A percentile compares a stretch with the other conserved stretches of the same genome.
Evolutionary conservation across 2,888 invertebrate genomes (phyloP).

Genomic region (Acrocera orbiculus): DNA sequence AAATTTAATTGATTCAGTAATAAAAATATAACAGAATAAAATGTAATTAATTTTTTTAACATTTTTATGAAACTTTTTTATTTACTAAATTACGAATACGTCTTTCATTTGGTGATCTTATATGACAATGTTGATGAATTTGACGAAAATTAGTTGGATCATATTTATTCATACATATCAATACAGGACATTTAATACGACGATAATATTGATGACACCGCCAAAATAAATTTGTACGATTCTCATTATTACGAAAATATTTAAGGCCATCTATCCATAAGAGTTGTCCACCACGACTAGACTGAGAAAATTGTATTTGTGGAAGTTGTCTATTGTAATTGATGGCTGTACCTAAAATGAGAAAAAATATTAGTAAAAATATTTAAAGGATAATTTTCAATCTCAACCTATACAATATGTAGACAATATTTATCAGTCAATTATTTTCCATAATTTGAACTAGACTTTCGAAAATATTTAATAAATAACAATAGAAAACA

Average conservation of each 20-base stretch:
- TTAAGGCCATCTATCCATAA: slow-evolving; percentile 28
- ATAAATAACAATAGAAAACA: too few species aligned
- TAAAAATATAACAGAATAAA: background rate
- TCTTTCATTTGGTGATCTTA: slow-evolving; percentile 16
- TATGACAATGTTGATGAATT: slow-evolving; percentile 27
- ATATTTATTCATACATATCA: slow-evolving; percentile 30
- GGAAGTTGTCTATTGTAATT: slow-evolving; percentile 13
- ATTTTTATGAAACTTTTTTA: background rate
- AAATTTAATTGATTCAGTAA: background rate
- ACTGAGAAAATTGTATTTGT: slow-evolving; percentile 25
- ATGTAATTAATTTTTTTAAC: background rate
- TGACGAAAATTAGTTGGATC: slow-evolving; percentile 26
- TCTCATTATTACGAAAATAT: slow-evolving; percentile 30
- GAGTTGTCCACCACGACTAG: slow-evolving; percentile 27
- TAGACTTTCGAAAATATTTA: too few species aligned
- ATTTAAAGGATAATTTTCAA: too few species aligned
- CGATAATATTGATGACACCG: slow-evolving; percentile 30
- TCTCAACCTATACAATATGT: too few species aligned
- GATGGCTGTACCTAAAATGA: slow-evolving; percentile 5
- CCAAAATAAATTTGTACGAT: slow-evolving; percentile 29
- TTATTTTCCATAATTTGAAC: too few species aligned
- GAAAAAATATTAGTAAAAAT: slow-evolving; percentile 4
- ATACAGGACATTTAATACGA: slow-evolving; percentile 26
- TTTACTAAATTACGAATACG: background rate
- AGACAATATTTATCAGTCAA: too few species aligned